A percentile compares a stretch with the other conserved stretches of the same genome.
phyloP scores from a whole-genome alignment of 2,888 invertebrate genomes.

The Epinotia demarniana region DNA sequence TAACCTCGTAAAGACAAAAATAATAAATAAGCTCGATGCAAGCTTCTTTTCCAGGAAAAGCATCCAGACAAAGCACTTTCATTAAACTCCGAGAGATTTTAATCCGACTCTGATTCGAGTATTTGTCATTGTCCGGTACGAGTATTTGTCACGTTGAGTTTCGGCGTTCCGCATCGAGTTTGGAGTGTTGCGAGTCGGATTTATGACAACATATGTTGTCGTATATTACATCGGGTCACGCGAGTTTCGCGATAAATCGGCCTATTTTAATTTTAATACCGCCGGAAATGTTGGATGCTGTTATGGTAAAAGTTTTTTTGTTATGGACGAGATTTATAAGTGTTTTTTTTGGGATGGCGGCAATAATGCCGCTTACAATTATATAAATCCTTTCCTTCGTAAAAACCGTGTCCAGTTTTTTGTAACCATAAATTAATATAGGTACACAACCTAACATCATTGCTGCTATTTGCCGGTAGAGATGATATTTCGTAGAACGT shows the following conservation, averaged over 20 bases:
- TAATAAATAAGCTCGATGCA: constrained; percentile 38
- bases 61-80: constrained; percentile 36
- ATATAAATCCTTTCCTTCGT: background rate
- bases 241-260: constrained; percentile 25
- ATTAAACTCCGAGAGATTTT: constrained; percentile 29
- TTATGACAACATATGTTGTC: constrained; percentile 36
- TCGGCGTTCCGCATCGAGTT: constrained; percentile 6
- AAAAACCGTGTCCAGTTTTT: background rate
- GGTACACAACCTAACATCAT: background rate
- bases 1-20: constrained; percentile 37
- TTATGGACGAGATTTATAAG: constrained; percentile 8
- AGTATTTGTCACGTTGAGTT: constrained; percentile 39
- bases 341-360: constrained; percentile 3
- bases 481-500: too few relatives aligned
- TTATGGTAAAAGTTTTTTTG: constrained; percentile 19
- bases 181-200: constrained; percentile 20
- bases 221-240: constrained; percentile 14
- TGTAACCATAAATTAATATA: background rate
- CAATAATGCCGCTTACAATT: background rate
- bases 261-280: constrained; percentile 39
- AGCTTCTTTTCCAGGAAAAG: constrained; percentile 28
- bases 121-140: constrained; percentile 34
- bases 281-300: constrained; percentile 17
- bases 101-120: constrained; percentile 32
- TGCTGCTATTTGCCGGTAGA: background rate